Conservation (phyloP, 2,113 vertebrate genomes). For the Pterocles burchelli region DNA sequence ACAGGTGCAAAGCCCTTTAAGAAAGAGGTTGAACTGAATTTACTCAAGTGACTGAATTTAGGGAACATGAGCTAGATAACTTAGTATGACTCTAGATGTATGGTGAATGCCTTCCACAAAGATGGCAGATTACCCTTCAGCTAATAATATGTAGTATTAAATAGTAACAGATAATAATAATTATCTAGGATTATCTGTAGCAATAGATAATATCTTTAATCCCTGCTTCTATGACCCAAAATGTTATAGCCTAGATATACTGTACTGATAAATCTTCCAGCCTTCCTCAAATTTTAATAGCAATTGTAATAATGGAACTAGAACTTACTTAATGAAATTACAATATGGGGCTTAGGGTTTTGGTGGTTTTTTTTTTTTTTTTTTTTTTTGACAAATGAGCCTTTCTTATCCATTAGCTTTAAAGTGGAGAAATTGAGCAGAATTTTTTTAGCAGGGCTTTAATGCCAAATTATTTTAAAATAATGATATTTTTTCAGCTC, state of each 20-base stretch:
- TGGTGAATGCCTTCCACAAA: background rate
- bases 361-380: too few species aligned
- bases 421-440: background rate
- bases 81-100: background rate
- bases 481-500: background rate
- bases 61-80: background rate
- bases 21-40: background rate
- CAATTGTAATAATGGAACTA: background rate
- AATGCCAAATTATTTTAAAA: slow-evolving; percentile 31
- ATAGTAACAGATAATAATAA: background rate
- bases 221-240: background rate
- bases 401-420: background rate
- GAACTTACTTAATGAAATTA: background rate
- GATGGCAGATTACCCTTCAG: background rate
- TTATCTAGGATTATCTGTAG: background rate
- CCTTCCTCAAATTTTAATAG: slow-evolving; percentile 7
- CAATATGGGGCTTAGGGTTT: background rate
- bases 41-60: background rate
- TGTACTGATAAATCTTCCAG: background rate
- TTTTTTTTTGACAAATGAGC: background rate
- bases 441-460: background rate
- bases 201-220: background rate
- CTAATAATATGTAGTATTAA: background rate
- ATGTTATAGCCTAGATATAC: background rate
- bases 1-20: background rate